A percentile compares a stretch with the other conserved stretches of the same genome.
Conservation (phyloP, 2,113 vertebrate species). For the Trinectes maculatus region DNA sequence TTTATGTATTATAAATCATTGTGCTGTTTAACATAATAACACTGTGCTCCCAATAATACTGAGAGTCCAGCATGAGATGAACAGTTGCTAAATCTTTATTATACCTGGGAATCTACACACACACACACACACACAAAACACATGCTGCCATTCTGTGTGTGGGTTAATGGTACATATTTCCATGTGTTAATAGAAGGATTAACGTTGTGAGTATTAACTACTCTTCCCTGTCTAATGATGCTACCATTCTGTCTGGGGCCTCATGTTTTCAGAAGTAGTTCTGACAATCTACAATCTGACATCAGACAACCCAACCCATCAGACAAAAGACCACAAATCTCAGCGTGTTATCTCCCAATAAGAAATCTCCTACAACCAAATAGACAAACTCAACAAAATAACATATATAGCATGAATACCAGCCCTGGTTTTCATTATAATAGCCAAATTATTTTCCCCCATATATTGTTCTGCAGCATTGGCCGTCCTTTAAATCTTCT, state of each 20-base stretch:
- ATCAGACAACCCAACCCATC: conserved; percentile 19
- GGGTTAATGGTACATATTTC: conserved; percentile 69
- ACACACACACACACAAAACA: conserved; percentile 14
- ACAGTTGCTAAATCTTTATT: too few species aligned
- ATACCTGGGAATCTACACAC: conserved; percentile 5
- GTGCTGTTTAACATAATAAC: neutral
- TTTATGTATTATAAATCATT: conserved; percentile 13
- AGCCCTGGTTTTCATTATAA: conserved; percentile 23
- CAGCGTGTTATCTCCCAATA: neutral
- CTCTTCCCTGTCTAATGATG: conserved; percentile 68
- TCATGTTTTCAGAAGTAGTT: conserved; percentile 42
- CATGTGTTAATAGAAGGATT: conserved; percentile 60
- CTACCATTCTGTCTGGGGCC: conserved; percentile 40
- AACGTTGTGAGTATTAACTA: conserved; percentile 68
- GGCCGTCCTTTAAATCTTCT: conserved; percentile 21
- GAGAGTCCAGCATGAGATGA: too few species aligned
- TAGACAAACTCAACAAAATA: conserved; percentile 6
- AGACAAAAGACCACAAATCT: conserved; percentile 4
- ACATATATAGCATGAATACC: conserved; percentile 6
- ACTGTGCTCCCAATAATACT: too few species aligned
- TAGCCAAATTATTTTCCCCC: conserved; percentile 20
- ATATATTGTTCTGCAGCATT: conserved; percentile 12
- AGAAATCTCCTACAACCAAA: conserved; percentile 1
- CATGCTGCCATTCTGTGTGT: conserved; percentile 45
- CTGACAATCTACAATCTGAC: conserved; percentile 58